Evolutionary conservation across 2,797 vertebrate genomes (phyloP).

Genomic region (Neosilurus mollespiculum): DNA sequence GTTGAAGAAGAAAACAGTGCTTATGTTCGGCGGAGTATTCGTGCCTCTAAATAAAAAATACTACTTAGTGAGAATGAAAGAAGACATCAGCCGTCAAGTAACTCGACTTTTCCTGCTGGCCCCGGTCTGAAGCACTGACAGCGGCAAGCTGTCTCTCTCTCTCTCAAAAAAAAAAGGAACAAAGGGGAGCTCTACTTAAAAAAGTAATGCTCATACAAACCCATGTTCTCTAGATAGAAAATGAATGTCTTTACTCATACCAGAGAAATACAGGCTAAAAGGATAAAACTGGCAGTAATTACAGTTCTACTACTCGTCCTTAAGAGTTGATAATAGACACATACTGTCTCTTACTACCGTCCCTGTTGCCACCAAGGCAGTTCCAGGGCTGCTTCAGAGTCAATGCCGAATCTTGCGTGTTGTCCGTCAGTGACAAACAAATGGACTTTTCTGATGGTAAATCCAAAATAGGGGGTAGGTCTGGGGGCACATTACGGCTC

Average conservation of each 20-base stretch:
- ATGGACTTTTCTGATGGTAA: no score
- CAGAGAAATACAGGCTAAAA: no score
- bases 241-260: background rate
- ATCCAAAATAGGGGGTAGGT: no score
- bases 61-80: constrained; percentile 33
- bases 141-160: background rate
- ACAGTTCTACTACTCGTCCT: background rate
- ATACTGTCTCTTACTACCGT: no score
- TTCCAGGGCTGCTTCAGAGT: no score
- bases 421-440: no score
- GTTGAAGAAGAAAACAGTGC: background rate
- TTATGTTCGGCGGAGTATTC: constrained; percentile 11
- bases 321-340: no score
- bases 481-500: no score
- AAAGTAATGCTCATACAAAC: background rate
- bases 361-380: no score
- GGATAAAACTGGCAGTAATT: background rate
- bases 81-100: constrained; percentile 36
- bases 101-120: constrained; percentile 18
- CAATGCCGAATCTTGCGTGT: no score
- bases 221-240: background rate
- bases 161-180: background rate
- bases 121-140: background rate
- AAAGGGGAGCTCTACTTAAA: background rate
- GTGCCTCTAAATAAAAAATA: constrained; percentile 27